Evolutionary conservation across 2,113 vertebrate genomes (phyloP).

Genomic region (Xyliphius kryptos): DNA sequence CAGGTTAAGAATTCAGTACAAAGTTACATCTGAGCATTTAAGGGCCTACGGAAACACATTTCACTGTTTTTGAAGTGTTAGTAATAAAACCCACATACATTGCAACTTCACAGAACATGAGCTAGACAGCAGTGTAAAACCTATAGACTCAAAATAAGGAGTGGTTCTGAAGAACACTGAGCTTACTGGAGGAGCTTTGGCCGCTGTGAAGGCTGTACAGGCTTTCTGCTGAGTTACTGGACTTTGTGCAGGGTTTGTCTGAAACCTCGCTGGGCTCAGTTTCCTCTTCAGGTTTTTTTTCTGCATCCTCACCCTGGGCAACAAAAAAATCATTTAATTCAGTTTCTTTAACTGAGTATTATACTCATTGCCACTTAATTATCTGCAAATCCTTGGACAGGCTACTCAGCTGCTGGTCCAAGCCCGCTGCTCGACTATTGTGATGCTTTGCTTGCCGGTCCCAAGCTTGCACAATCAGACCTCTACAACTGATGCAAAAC

Average conservation of each 20-base stretch:
- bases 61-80: neutral
- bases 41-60: too few relatives aligned
- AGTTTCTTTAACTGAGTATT: too few relatives aligned
- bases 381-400: too few relatives aligned
- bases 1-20: neutral
- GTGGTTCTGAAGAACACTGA: neutral
- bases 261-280: neutral
- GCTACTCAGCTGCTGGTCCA: too few relatives aligned
- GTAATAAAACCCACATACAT: neutral
- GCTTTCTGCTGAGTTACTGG: slow-evolving; percentile 81
- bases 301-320: too few relatives aligned
- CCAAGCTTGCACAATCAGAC: too few relatives aligned
- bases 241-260: slow-evolving; percentile 55
- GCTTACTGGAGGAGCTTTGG: slow-evolving; percentile 88
- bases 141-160: neutral
- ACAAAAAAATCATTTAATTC: too few relatives aligned
- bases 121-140: neutral
- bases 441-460: too few relatives aligned
- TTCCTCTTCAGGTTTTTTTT: too few relatives aligned
- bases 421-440: too few relatives aligned
- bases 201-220: slow-evolving; percentile 79
- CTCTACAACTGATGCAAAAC: too few relatives aligned
- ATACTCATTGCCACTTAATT: too few relatives aligned
- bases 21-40: neutral
- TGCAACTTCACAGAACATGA: neutral